phyloP scores from a whole-genome alignment of 2,113 vertebrate genomes.

The Tor tambroides region DNA sequence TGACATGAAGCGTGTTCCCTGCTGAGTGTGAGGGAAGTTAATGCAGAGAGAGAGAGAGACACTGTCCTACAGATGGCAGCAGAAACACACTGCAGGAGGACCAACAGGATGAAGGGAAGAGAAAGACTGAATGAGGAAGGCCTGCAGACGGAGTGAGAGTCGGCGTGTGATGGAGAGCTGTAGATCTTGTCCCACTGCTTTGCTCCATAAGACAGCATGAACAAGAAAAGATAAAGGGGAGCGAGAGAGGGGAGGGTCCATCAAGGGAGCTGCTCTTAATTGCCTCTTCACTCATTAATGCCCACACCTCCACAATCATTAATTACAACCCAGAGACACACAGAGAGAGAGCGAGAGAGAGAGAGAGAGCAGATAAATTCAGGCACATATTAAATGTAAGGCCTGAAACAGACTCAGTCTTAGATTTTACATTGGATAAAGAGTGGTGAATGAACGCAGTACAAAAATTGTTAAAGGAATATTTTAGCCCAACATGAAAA shows the following conservation, averaged over 20 bases:
- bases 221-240: slow-evolving; percentile 5
- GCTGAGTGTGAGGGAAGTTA: not conserved
- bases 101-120: not conserved
- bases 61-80: slow-evolving; percentile 54
- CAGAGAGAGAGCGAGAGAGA: slow-evolving; percentile 29
- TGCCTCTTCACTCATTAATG: slow-evolving; percentile 49
- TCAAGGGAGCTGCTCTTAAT: slow-evolving; percentile 36
- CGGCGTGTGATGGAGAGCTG: not conserved
- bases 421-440: too few species aligned
- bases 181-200: slow-evolving; percentile 43
- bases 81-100: slow-evolving; percentile 19
- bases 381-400: not conserved
- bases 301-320: slow-evolving; percentile 55
- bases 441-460: too few species aligned
- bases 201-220: slow-evolving; percentile 10
- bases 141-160: not conserved
- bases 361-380: slow-evolving; percentile 11
- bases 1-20: not conserved
- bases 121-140: not conserved
- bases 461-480: too few species aligned
- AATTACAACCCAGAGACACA: slow-evolving; percentile 39
- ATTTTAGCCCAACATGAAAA: too few species aligned
- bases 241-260: not conserved
- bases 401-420: not conserved
- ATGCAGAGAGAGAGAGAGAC: not conserved